These are phyloP conservation scores for Leptinotarsa haldemani DNA, from an alignment of 2,888 invertebrate genomes.

Conservation along the genomic window DNA sequence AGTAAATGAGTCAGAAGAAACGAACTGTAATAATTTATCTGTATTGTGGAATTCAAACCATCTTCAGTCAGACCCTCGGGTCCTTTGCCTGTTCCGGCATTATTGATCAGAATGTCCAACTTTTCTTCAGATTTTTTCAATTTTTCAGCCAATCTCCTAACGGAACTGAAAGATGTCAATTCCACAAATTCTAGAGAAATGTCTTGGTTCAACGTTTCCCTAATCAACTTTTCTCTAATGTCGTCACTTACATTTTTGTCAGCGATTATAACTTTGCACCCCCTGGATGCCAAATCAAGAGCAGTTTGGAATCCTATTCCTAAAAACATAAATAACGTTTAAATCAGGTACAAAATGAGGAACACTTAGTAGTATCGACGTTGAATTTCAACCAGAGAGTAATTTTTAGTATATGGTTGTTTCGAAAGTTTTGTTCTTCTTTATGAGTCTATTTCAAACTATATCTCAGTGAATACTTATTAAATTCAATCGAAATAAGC, in stretches of 20 bases:
- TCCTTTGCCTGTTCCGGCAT: constrained; percentile 72
- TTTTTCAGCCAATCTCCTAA: constrained; percentile 72
- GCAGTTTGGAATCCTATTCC: constrained; percentile 67
- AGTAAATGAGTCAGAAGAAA: constrained; percentile 77
- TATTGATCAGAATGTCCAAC: constrained; percentile 74
- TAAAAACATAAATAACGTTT: constrained; percentile 31
- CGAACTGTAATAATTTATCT: constrained; percentile 77
- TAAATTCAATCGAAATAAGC: too few species aligned
- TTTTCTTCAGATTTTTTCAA: constrained; percentile 68
- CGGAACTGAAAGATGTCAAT: constrained; percentile 68
- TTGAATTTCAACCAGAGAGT: too few species aligned
- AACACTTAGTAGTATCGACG: too few species aligned
- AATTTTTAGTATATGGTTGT: too few species aligned
- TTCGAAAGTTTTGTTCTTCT: too few species aligned
- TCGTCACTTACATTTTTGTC: constrained; percentile 57
- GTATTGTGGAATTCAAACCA: constrained; percentile 73
- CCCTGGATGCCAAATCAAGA: constrained; percentile 64
- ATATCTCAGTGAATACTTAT: too few species aligned
- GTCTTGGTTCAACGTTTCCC: constrained; percentile 58
- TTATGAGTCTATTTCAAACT: too few species aligned
- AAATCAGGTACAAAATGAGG: too few species aligned
- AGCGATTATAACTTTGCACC: constrained; percentile 69
- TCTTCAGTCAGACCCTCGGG: constrained; percentile 66
- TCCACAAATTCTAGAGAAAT: constrained; percentile 66
- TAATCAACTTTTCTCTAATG: constrained; percentile 53